phyloP scores from a whole-genome alignment of 2,113 vertebrate genomes.

The Pygoscelis antarcticus region DNA sequence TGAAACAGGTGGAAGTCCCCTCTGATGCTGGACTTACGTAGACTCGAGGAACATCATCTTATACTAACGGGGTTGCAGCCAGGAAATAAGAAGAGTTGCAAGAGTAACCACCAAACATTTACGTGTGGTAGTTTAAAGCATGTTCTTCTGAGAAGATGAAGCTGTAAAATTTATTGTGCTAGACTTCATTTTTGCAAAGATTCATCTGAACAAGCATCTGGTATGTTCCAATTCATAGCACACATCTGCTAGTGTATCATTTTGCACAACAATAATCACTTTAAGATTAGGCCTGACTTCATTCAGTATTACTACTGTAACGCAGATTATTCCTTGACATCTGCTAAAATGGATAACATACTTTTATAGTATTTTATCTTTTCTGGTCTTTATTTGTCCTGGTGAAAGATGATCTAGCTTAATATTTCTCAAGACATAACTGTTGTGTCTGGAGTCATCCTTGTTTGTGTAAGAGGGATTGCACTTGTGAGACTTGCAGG shows the following conservation, averaged over 20 bases:
- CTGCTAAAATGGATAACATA: neutral
- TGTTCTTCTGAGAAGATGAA: conserved; percentile 20
- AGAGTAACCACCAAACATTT: conserved; percentile 29
- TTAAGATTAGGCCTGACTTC: neutral
- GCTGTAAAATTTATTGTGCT: neutral
- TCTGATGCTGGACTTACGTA: neutral
- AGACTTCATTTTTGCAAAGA: neutral
- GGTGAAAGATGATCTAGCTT: neutral
- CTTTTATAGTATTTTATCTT: neutral
- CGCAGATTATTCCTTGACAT: neutral
- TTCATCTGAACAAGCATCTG: neutral
- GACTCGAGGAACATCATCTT: neutral
- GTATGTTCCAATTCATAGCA: neutral
- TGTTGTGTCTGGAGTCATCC: conserved; percentile 19
- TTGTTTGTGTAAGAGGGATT: conserved; percentile 13
- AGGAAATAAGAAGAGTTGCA: conserved; percentile 50
- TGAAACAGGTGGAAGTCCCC: conserved; percentile 16
- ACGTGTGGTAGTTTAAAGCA: neutral
- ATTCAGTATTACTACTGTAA: neutral
- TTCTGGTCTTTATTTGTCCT: neutral
- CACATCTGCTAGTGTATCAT: neutral
- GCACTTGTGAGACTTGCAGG: neutral
- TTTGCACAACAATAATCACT: neutral
- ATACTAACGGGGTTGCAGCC: neutral
- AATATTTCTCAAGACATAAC: conserved; percentile 24